These are phyloP conservation scores for Darevskia nairensis DNA, from an alignment of 2,797 vertebrate genomes.

Conservation along the genomic window DNA sequence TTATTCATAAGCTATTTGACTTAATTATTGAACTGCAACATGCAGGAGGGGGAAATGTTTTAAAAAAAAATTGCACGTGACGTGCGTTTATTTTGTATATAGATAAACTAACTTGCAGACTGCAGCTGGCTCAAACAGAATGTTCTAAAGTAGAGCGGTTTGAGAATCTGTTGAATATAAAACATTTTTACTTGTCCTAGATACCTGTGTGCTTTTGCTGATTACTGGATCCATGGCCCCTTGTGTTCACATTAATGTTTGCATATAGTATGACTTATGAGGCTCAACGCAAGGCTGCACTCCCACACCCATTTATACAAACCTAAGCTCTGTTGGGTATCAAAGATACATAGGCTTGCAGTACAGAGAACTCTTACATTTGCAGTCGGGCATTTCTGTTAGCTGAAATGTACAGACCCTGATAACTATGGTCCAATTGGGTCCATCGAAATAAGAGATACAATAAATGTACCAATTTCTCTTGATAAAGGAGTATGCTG, in stretches of 20 bases:
- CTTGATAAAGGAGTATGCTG: neutral
- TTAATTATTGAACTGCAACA: conserved; percentile 80
- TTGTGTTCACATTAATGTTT: conserved; percentile 33
- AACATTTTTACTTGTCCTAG: conserved; percentile 77
- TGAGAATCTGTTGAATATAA: conserved; percentile 78
- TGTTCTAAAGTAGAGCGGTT: conserved; percentile 84
- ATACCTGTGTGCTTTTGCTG: conserved; percentile 55
- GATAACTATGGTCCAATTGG: neutral
- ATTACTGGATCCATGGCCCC: conserved; percentile 28
- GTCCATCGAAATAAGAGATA: neutral
- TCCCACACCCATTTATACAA: neutral
- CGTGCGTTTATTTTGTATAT: conserved; percentile 87
- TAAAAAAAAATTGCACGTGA: conserved; percentile 74
- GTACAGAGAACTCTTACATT: neutral
- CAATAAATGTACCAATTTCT: neutral
- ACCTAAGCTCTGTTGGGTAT: too few species aligned
- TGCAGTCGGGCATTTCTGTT: neutral
- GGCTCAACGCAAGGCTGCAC: neutral
- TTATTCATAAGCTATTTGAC: conserved; percentile 91
- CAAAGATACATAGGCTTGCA: neutral
- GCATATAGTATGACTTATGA: neutral
- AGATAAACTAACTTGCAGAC: conserved; percentile 80
- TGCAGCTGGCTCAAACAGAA: conserved; percentile 80
- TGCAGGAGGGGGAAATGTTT: conserved; percentile 68
- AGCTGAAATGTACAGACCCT: fast-evolving